Percentiles rank a stretch among this genome's conserved stretches.
Conservation (phyloP, 1,140 invertebrate species). For the Sarcophaga bullata region DNA sequence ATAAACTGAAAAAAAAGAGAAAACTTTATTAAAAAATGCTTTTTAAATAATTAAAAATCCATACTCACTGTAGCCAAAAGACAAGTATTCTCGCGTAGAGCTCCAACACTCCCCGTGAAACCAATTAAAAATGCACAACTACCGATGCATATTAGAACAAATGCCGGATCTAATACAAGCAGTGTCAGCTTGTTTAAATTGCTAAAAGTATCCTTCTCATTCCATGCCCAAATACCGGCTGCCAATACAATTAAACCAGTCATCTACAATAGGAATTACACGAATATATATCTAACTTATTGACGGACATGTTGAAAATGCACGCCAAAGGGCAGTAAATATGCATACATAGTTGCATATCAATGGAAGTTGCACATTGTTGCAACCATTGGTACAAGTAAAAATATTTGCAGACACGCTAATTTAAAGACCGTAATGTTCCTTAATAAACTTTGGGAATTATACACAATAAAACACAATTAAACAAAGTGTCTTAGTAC, state of each 20-base stretch:
- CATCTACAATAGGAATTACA: constrained; percentile 73
- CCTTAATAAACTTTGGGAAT: too few species aligned
- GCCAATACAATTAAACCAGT: constrained; percentile 86
- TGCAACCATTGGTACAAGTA: too few species aligned
- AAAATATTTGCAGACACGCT: too few species aligned
- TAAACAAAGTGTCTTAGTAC: too few species aligned
- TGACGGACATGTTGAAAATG: neutral
- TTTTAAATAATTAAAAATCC: neutral
- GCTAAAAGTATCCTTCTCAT: constrained; percentile 95
- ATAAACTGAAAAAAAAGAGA: constrained; percentile 82
- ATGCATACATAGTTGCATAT: too few species aligned
- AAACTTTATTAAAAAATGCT: neutral
- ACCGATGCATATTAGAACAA: constrained; percentile 92
- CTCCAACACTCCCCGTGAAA: constrained; percentile 97
- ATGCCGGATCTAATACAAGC: constrained; percentile 94
- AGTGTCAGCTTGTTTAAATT: constrained; percentile 89
- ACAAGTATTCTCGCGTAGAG: constrained; percentile 88
- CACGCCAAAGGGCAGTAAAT: neutral
- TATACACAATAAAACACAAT: too few species aligned
- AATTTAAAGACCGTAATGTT: too few species aligned
- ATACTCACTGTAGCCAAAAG: constrained; percentile 84
- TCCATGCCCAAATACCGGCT: constrained; percentile 96
- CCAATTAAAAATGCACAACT: constrained; percentile 93
- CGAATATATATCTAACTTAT: neutral
- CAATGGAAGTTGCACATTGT: too few species aligned